Conservation (phyloP, 2,888 invertebrate genomes). For the Hirtodrosophila confusa region DNA sequence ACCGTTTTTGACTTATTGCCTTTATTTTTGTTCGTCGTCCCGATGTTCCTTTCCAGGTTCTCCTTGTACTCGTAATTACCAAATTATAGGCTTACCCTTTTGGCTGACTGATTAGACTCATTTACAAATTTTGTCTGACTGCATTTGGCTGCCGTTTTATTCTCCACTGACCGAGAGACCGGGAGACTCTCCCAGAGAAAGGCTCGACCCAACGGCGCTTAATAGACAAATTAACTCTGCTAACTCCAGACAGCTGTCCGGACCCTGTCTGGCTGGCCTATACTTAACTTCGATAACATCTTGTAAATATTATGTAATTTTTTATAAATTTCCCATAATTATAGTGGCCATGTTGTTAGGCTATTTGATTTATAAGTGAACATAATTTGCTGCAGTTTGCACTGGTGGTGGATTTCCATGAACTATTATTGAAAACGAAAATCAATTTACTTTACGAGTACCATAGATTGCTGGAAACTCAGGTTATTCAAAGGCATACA, state of each 20-base stretch:
- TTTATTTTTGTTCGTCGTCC: slow-evolving; percentile 35
- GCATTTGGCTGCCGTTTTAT: slow-evolving; percentile 47
- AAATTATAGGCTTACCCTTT: slow-evolving; percentile 82
- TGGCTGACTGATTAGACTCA: slow-evolving; percentile 80
- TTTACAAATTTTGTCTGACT: slow-evolving; percentile 62
- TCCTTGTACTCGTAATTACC: slow-evolving; percentile 69
- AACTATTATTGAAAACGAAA: slow-evolving; percentile 11
- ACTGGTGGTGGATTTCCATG: slow-evolving; percentile 28
- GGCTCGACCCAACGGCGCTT: slow-evolving; percentile 51
- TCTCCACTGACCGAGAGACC: slow-evolving; percentile 22
- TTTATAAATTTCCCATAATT: slow-evolving; percentile 77
- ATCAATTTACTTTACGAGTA: slow-evolving; percentile 27
- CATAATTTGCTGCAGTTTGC: slow-evolving; percentile 55
- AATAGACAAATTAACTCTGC: slow-evolving; percentile 78
- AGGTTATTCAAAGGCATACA: too few species aligned
- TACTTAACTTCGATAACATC: slow-evolving; percentile 72
- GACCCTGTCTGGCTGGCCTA: slow-evolving; percentile 40
- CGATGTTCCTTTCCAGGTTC: slow-evolving; percentile 9
- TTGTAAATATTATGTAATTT: slow-evolving; percentile 80
- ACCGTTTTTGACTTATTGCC: slow-evolving; percentile 74
- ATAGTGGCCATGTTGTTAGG: slow-evolving; percentile 65
- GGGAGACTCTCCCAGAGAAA: slow-evolving; percentile 23
- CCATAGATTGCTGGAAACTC: too few species aligned
- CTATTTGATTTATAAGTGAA: slow-evolving; percentile 73
- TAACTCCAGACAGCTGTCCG: slow-evolving; percentile 50